Evolutionary conservation across 2,888 invertebrate genomes (phyloP), one percentile per base, ranked within the genome.

Genomic region (Cerastis leucographa): DNA sequence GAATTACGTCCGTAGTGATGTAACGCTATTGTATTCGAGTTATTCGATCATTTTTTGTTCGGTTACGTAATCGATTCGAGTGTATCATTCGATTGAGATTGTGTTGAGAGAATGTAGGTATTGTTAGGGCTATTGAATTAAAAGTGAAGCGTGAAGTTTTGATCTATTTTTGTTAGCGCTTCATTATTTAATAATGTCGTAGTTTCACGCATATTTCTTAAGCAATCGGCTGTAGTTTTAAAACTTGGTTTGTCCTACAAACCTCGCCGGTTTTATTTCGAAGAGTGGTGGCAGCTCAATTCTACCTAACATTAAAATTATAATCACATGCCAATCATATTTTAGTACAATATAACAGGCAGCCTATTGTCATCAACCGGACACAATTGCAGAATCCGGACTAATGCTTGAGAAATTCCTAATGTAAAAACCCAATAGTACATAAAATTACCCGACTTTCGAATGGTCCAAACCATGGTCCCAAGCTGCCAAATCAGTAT

Each of bases 11-110:
- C 14, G 6, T 75, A 84, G 75, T 86, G 87, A 84, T 68, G 84
- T 86, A 84, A 84, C 66, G 12, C 42, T 42, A 66, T 69, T 72
- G 59, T 84, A 67, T 65, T 79, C 49, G 61, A 71, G 72, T 86
- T 72, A 86, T 73, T 79, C 87, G 84, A 84, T 79, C 6, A 0
- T 72, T 86, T 85, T 83, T 85, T 84, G 62, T 49, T 66, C 22
- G 44, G 46, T 79, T 71, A 61, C 44, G 25, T 84, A 71, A 79
- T 79, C 73, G 70, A 66, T 19, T 86, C 49, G 3, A 51, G 86
- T 84, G 80, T 86, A 59, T 86, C 44, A 77, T 77, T 85, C 19
- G 64, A 78, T 69, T 74, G 69, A 35, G 59, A 73, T 71, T 42
- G 61, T 65, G 62, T 86, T 62, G 49, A 66, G 69, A 71, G 80